phyloP scores from a whole-genome alignment of 2,797 vertebrate genomes.

The Manis javanica region DNA sequence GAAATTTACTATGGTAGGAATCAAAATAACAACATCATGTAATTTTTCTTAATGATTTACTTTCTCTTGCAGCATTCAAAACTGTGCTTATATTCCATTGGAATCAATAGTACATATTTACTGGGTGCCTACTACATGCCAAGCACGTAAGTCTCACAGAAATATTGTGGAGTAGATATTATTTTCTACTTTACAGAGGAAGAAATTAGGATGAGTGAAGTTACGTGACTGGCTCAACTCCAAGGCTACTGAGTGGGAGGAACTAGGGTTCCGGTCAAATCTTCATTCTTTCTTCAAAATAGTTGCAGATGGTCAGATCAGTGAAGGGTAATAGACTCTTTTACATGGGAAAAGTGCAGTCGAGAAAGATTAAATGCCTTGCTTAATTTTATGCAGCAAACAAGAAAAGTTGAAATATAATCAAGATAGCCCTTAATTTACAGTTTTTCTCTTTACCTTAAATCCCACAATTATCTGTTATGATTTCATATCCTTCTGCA shows the following conservation, averaged over 20 bases:
- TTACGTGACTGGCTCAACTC: background rate
- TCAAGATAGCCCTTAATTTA: background rate
- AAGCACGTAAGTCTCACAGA: background rate
- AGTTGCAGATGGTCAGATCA: background rate
- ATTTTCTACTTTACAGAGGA: background rate
- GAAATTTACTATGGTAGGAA: background rate
- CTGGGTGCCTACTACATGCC: background rate
- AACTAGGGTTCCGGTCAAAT: background rate
- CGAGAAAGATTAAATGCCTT: background rate
- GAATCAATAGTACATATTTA: background rate
- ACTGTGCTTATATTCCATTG: background rate
- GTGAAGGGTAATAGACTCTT: background rate
- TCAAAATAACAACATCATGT: background rate
- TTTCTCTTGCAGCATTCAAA: background rate
- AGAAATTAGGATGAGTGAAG: background rate
- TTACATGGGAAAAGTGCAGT: background rate
- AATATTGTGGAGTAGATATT: background rate
- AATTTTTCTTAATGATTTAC: background rate
- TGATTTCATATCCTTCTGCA: background rate
- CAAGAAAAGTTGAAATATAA: background rate
- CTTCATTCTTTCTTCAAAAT: background rate
- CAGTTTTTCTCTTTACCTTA: background rate
- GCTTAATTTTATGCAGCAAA: background rate
- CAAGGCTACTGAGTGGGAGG: background rate
- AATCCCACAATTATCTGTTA: background rate